Conservation (phyloP, 2,113 vertebrate species). For the Oryzias woworae region DNA sequence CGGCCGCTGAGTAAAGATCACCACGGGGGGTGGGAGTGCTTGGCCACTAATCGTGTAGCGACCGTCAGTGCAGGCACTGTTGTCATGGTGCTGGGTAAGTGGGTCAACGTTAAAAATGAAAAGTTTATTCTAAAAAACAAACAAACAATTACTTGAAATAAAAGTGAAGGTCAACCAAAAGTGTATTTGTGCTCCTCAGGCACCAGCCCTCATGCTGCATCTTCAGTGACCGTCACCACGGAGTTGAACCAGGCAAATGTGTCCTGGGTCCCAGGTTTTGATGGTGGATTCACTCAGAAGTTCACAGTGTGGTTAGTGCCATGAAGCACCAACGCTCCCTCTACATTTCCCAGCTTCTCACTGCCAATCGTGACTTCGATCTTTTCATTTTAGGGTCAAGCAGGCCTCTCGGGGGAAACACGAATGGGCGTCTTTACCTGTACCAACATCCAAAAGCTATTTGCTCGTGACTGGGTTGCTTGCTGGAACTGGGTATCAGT, state of each 20-base stretch:
- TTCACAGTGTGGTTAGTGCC: constrained; percentile 92
- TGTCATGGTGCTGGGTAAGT: constrained; percentile 88
- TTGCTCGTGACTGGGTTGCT: constrained; percentile 87
- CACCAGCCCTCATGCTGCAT: constrained; percentile 89
- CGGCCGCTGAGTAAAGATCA: constrained; percentile 87
- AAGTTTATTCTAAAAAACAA: not conserved
- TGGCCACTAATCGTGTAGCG: constrained; percentile 86
- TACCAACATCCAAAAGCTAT: constrained; percentile 81
- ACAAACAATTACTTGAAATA: not conserved
- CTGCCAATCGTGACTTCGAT: not conserved
- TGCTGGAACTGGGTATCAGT: constrained; percentile 86
- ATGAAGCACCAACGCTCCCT: not conserved
- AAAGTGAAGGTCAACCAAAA: not conserved
- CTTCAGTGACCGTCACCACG: constrained; percentile 78
- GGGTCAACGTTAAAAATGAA: not conserved
- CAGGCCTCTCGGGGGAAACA: constrained; percentile 83
- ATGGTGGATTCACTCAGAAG: constrained; percentile 92
- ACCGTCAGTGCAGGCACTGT: constrained; percentile 79
- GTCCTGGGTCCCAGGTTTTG: constrained; percentile 92
- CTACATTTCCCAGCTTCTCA: not conserved
- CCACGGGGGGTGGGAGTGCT: constrained; percentile 89
- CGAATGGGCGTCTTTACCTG: constrained; percentile 89
- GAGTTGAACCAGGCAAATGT: constrained; percentile 85
- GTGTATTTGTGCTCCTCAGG: constrained; percentile 71
- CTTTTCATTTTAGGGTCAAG: constrained; percentile 77